Evolutionary conservation across 2,797 vertebrate genomes (phyloP).

Genomic region (Fistularia tabacaria): DNA sequence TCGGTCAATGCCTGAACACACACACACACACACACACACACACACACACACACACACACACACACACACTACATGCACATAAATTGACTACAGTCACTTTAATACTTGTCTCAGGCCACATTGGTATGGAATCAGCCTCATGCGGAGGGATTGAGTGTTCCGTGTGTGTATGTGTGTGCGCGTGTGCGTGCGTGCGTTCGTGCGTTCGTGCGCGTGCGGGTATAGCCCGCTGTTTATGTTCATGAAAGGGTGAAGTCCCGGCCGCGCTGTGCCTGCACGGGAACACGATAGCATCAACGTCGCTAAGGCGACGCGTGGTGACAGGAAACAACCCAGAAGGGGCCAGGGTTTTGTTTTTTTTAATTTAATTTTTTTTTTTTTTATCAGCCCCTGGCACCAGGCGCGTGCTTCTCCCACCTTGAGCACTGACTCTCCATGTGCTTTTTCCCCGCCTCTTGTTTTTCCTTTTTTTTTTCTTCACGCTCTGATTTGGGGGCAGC

Average conservation of each 20-base stretch:
- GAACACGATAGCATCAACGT: constrained; percentile 8
- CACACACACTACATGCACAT: constrained; percentile 8
- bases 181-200: neutral
- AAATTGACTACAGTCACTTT: neutral
- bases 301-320: constrained; percentile 32
- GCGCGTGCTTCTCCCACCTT: too few relatives aligned
- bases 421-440: too few relatives aligned
- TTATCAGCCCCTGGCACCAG: too few relatives aligned
- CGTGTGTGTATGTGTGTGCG: constrained; percentile 4
- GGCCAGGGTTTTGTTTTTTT: constrained; percentile 41
- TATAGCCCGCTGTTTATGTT: too few relatives aligned
- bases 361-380: constrained; percentile 56
- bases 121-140: constrained; percentile 6
- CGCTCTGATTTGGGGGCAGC: too few relatives aligned
- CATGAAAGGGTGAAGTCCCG: too few relatives aligned
- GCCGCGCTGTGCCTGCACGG: too few relatives aligned
- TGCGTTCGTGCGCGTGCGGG: constrained; percentile 5
- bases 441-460: too few relatives aligned
- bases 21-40: constrained; percentile 12
- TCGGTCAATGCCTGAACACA: constrained; percentile 14
- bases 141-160: neutral
- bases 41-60: constrained; percentile 4
- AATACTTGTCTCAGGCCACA: constrained; percentile 1
- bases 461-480: too few relatives aligned
- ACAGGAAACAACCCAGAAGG: constrained; percentile 52